Evolutionary conservation across 2,113 vertebrate genomes (phyloP).

Genomic region (Mesitornis unicolor): DNA sequence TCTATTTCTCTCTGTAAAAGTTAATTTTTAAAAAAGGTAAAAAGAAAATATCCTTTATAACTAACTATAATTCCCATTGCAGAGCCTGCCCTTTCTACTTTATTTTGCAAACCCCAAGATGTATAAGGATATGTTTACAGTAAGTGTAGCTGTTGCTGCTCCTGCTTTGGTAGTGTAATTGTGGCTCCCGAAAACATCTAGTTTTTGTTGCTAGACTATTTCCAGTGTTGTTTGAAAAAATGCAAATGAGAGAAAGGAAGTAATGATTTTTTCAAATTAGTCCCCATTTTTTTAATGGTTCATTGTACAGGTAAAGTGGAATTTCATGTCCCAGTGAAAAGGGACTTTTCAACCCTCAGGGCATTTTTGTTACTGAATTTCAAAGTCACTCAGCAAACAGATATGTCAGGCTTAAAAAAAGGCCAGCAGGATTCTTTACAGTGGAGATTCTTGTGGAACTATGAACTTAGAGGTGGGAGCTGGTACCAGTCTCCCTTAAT

Average conservation of each 20-base stretch:
- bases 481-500: background rate
- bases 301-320: background rate
- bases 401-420: conserved; percentile 1
- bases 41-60: background rate
- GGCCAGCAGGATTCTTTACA: background rate
- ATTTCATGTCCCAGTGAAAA: background rate
- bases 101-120: background rate
- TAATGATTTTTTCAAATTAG: background rate
- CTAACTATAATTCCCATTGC: background rate
- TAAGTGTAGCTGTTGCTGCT: background rate
- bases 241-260: background rate
- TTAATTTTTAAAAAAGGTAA: background rate
- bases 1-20: background rate
- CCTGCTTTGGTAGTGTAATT: background rate
- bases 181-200: background rate
- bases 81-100: background rate
- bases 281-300: background rate
- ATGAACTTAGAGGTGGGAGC: background rate
- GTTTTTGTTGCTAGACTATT: background rate
- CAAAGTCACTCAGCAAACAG: background rate
- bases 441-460: background rate
- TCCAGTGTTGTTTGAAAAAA: background rate
- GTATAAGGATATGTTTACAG: no score
- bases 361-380: conserved; percentile 18
- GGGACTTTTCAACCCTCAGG: background rate